Evolutionary conservation across 37 sponge, comb jelly and placozoan genomes (phyloP).

Genomic region (Hormiphora californensis): DNA sequence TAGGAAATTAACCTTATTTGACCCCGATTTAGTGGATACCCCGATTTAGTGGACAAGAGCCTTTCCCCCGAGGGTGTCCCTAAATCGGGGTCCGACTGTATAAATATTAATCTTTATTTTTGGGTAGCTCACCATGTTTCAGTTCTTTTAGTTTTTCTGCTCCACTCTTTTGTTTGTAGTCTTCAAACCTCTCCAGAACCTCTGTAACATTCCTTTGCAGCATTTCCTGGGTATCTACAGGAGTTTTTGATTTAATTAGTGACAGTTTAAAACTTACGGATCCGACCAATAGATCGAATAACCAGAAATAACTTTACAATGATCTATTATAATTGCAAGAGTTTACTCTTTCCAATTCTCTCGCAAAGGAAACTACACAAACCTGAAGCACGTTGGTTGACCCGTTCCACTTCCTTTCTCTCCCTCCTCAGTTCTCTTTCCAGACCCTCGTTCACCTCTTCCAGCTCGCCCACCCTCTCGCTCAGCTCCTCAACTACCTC

Average conservation of each 20-base stretch:
- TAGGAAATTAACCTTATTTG: too few species aligned
- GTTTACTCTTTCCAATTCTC: neutral
- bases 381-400: neutral
- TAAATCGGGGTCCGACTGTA: too few species aligned
- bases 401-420: neutral
- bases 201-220: slow-evolving; percentile 3
- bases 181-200: slow-evolving; percentile 46
- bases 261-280: neutral
- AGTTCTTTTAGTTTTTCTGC: slow-evolving; percentile 24
- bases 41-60: too few species aligned
- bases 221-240: neutral
- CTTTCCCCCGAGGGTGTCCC: too few species aligned
- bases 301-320: neutral
- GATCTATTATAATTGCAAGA: neutral
- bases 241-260: neutral
- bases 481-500: too few species aligned
- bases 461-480: neutral
- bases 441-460: slow-evolving; percentile 2
- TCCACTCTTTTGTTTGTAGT: slow-evolving; percentile 36
- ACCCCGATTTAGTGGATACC: too few species aligned
- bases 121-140: slow-evolving; percentile 13
- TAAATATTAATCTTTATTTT: too few species aligned
- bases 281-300: neutral
- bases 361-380: neutral
- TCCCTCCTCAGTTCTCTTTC: neutral